Evolutionary conservation across 2,797 vertebrate species (phyloP), one percentile per base, ranked within the genome.

Genomic region (Channa striata): DNA sequence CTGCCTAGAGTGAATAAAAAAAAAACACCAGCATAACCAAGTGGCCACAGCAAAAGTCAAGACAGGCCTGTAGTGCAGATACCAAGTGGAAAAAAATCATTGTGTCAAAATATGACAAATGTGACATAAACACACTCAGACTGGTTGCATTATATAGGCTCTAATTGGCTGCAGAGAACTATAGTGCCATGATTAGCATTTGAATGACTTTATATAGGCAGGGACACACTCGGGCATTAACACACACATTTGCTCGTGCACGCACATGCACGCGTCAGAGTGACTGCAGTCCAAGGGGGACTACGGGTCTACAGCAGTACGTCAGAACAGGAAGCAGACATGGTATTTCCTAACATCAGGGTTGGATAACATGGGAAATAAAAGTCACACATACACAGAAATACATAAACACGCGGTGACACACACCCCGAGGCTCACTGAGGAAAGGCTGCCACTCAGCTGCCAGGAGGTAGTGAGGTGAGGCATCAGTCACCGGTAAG

Each of bases 391-490:
- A 73, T 34, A 68, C 43, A 72, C 16, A 42, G 12, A 61, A 56
- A 65, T 43, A 64, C 50, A 68, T 39, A 53, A 9, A 5, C 17
- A 49, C 34, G 51, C 42, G 60, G 11, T 64, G 48, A 54, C 74
- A 65, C 50, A 62, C 58, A 74, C 78, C 83, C 80, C 49, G 47
- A 73, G 81, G 80, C 79, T 57, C 58, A 62, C 13, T 25, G 56
- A 44, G 70, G 69, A 74, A 64, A 80, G 59, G 70, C 54, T 82
- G 40, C 40, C 43, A 44, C n/a, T 44, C 84, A 90, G 77, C 85
- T 82, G 81, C 87, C 85, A 83, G 80, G 84, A 87, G 81, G 71
- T 89, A 54, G 58, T n/a, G 48, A 77, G 63, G 63, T 80, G 79
- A 85, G 23, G 64, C 81, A 80, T 84, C 71, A 77, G 82, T 84